Percentiles rank a stretch among this genome's conserved stretches.
Evolutionary conservation across 2,113 vertebrate species (phyloP).

Genomic region (Ammodytes dubius): DNA sequence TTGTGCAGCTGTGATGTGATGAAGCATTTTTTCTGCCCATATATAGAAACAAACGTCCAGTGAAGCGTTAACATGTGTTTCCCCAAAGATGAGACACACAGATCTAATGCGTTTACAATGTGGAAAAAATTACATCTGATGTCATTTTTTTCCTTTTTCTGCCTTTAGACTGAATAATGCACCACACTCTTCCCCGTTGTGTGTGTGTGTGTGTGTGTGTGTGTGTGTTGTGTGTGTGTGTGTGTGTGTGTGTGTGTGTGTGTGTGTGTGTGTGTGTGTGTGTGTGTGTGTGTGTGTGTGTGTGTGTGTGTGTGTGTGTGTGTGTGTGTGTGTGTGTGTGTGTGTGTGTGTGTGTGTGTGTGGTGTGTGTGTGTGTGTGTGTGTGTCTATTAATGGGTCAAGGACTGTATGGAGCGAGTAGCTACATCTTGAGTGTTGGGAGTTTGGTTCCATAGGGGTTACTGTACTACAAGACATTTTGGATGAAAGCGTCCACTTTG

Average conservation of each 20-base stretch:
- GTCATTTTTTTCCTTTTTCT: slow-evolving; percentile 40
- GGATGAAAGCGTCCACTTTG: slow-evolving; percentile 19
- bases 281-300: too few relatives aligned
- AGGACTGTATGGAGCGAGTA: background rate
- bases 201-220: too few relatives aligned
- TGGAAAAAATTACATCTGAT: slow-evolving; percentile 68
- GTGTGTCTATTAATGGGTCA: slow-evolving; percentile 33
- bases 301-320: too few relatives aligned
- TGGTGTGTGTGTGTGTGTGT: too few relatives aligned
- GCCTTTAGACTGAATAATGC: background rate
- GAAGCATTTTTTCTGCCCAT: slow-evolving; percentile 44
- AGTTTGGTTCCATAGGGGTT: slow-evolving; percentile 14
- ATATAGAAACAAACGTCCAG: slow-evolving; percentile 42
- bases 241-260: too few relatives aligned
- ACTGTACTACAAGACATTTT: slow-evolving; percentile 3
- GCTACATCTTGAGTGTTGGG: background rate
- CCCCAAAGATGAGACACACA: slow-evolving; percentile 60
- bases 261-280: too few relatives aligned
- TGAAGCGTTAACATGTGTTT: slow-evolving; percentile 46
- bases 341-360: too few relatives aligned
- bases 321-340: too few relatives aligned
- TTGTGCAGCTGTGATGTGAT: slow-evolving; percentile 52
- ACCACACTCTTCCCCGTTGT: background rate
- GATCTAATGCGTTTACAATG: slow-evolving; percentile 48
- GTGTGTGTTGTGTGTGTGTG: too few relatives aligned